Evolutionary conservation across 35 echinoderm and acorn worm genomes (phyloP).

Genomic region (Heliocidaris erythrogramma): DNA sequence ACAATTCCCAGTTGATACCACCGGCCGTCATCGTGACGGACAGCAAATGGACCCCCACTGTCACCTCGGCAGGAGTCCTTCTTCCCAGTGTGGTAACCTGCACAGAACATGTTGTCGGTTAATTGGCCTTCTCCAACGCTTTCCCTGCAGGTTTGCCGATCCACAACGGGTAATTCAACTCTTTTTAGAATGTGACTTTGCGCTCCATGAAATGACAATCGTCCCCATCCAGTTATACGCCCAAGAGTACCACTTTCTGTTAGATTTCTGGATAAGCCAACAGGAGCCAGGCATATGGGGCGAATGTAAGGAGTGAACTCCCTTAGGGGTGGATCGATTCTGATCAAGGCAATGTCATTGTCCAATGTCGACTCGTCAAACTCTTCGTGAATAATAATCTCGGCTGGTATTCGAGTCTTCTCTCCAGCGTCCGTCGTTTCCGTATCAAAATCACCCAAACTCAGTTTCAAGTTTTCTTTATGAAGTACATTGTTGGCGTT

Average conservation of each 20-base stretch:
- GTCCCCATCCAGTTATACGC: constrained; percentile 77
- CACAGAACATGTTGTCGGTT: no score
- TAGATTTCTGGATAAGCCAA: neutral
- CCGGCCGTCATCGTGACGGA: constrained; percentile 32
- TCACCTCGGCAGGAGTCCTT: no score
- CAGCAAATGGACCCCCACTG: no score
- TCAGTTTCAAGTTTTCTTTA: neutral
- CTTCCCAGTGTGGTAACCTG: no score
- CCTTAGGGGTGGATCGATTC: constrained; percentile 56
- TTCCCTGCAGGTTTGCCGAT: constrained; percentile 35
- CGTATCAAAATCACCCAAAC: constrained; percentile 74
- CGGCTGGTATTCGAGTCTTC: neutral
- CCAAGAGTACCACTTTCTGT: constrained; percentile 34
- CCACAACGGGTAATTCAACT: constrained; percentile 67
- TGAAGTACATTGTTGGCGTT: neutral
- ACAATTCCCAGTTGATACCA: constrained; percentile 60
- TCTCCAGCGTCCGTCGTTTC: constrained; percentile 38
- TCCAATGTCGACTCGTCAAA: constrained; percentile 73
- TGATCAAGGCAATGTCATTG: constrained; percentile 73
- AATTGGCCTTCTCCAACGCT: constrained; percentile 33
- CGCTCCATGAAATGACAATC: constrained; percentile 38
- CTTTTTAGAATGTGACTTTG: constrained; percentile 72
- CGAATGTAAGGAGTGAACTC: constrained; percentile 78
- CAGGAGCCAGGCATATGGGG: constrained; percentile 80
- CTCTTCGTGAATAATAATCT: constrained; percentile 57